Evolutionary conservation across 2,113 vertebrate species (phyloP).

Genomic region (Falco punctatus): DNA sequence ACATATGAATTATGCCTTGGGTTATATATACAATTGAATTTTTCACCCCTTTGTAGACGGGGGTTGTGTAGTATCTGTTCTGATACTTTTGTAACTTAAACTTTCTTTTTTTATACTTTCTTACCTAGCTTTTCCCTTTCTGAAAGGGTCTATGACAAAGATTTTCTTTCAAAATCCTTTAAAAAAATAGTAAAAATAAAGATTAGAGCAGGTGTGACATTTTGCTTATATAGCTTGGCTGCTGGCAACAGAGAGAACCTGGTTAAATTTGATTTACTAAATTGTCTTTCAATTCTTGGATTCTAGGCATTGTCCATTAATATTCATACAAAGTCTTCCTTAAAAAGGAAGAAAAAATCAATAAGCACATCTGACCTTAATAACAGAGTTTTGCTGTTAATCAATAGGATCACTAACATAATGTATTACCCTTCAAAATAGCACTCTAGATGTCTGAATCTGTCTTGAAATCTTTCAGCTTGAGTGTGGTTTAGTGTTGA

Average conservation of each 20-base stretch:
- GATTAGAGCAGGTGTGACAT: neutral
- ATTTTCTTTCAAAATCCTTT: neutral
- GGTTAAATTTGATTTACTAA: conserved; percentile 6
- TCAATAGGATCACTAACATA: conserved; percentile 25
- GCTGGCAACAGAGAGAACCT: neutral
- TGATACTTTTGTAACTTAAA: neutral
- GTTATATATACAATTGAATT: neutral
- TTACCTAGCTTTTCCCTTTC: neutral
- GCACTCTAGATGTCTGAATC: neutral
- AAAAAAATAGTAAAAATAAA: neutral
- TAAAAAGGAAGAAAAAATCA: conserved; percentile 31
- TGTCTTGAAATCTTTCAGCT: neutral
- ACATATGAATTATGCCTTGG: neutral
- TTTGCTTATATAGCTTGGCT: conserved; percentile 6
- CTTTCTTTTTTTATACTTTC: neutral
- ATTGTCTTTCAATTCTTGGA: neutral
- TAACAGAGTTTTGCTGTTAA: conserved; percentile 13
- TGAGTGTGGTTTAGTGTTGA: neutral
- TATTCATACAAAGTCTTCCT: conserved; percentile 21
- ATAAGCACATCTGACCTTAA: conserved; percentile 34
- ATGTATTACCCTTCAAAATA: conserved; percentile 15
- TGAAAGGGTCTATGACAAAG: neutral
- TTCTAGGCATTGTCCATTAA: neutral
- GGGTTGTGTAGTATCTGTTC: neutral
- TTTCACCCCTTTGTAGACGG: neutral